A percentile compares a stretch with the other conserved stretches of the same genome.
Conservation (phyloP, 2,113 vertebrate genomes). For the Manacus vitellinus region DNA sequence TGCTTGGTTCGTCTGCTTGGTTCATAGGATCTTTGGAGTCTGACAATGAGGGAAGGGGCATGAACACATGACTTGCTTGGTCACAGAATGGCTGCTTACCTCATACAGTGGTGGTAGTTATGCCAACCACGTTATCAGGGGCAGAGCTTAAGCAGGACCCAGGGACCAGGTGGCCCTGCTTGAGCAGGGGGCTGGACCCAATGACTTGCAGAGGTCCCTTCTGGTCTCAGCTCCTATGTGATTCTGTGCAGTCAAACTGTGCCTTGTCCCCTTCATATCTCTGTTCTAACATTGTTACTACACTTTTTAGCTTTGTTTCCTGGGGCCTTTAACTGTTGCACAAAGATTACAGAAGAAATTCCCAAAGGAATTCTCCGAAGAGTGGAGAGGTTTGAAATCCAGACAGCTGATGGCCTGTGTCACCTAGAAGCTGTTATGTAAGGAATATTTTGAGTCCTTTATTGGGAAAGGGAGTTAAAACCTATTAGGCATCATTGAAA, state of each 20-base stretch:
- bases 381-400: conserved; percentile 65
- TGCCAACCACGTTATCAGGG: background rate
- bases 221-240: background rate
- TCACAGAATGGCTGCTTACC: background rate
- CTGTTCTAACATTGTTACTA: background rate
- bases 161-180: background rate
- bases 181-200: background rate
- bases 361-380: conserved; percentile 63
- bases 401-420: conserved; percentile 68
- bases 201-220: background rate
- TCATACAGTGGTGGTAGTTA: background rate
- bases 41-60: background rate
- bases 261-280: background rate
- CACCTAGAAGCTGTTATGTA: conserved; percentile 76
- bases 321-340: conserved; percentile 73
- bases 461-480: background rate
- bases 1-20: background rate
- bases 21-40: background rate
- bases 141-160: background rate
- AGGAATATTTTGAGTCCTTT: conserved; percentile 35
- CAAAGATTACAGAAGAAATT: conserved; percentile 52
- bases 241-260: background rate
- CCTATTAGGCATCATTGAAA: background rate
- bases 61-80: accelerated
- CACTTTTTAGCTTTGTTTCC: conserved; percentile 74